Evolutionary conservation across 1,140 invertebrate genomes (phyloP).

Genomic region (Micrasema minimum): DNA sequence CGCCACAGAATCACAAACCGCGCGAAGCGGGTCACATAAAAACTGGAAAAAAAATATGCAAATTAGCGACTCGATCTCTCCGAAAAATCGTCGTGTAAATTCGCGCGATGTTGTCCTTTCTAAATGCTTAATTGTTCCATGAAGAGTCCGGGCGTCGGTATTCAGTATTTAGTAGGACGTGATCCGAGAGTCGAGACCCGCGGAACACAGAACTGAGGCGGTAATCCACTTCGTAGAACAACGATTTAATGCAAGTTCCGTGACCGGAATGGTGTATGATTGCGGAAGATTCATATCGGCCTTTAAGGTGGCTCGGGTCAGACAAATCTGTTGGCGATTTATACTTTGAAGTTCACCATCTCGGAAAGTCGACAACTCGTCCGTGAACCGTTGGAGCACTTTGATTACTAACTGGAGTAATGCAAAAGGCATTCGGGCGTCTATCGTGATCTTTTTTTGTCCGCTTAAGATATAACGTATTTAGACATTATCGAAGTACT

Average conservation of each 20-base stretch:
- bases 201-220: not conserved
- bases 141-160: slow-evolving; percentile 5
- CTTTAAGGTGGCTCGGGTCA: slow-evolving; percentile 10
- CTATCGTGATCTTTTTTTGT: slow-evolving; percentile 12
- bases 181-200: slow-evolving; percentile 5
- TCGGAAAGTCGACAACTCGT: not conserved
- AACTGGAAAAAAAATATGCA: slow-evolving; percentile 16
- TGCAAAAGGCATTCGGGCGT: not conserved
- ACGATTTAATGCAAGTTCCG: slow-evolving; percentile 25
- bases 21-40: not conserved
- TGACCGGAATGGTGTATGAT: slow-evolving; percentile 28
- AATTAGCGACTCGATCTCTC: slow-evolving; percentile 10
- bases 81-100: not conserved
- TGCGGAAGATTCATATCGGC: slow-evolving; percentile 31
- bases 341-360: slow-evolving; percentile 26
- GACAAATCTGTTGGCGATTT: slow-evolving; percentile 9
- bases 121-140: slow-evolving; percentile 2
- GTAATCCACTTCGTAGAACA: slow-evolving; percentile 18
- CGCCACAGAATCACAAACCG: not conserved
- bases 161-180: slow-evolving; percentile 15
- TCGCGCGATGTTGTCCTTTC: not conserved
- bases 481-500: slow-evolving; percentile 5
- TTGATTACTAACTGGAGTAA: slow-evolving; percentile 2
- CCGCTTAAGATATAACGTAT: slow-evolving; percentile 13
- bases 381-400: slow-evolving; percentile 10